Conservation (phyloP, 1,140 invertebrate genomes). For the Proctacanthus coquilletti region DNA sequence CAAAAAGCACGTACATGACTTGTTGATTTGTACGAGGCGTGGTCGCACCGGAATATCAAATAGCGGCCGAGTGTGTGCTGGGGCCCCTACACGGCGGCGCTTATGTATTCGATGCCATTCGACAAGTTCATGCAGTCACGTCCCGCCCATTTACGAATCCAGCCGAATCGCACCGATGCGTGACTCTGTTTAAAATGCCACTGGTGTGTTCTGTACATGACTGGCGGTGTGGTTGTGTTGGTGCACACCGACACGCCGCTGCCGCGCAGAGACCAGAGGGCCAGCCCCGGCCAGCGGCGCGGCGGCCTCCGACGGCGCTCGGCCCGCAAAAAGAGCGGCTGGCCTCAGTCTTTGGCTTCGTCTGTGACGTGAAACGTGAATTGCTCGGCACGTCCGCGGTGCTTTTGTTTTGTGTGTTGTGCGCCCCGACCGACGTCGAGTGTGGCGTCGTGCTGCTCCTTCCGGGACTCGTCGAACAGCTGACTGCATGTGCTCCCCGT, state of each 20-base stretch:
- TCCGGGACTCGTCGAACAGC: too few relatives aligned
- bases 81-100: background rate
- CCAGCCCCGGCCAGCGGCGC: background rate
- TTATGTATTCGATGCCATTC: slow-evolving; percentile 2
- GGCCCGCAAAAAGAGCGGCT: background rate
- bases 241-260: background rate
- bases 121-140: slow-evolving; percentile 17
- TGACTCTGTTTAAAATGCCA: slow-evolving; percentile 32
- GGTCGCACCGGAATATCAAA: slow-evolving; percentile 6
- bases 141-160: slow-evolving; percentile 31
- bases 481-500: too few relatives aligned
- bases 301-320: background rate
- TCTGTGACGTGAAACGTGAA: slow-evolving; percentile 5
- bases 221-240: slow-evolving; percentile 12
- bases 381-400: slow-evolving; percentile 4
- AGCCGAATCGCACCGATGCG: slow-evolving; percentile 13
- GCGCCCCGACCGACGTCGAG: too few relatives aligned
- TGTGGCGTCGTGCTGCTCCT: too few relatives aligned
- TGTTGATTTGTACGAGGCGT: slow-evolving; percentile 6
- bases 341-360: slow-evolving; percentile 1
- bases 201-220: slow-evolving; percentile 27
- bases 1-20: slow-evolving; percentile 1
- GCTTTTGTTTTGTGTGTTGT: background rate
- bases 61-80: background rate
- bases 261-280: background rate